Conservation (phyloP, 2,113 vertebrate species). For the Prolemur simus region DNA sequence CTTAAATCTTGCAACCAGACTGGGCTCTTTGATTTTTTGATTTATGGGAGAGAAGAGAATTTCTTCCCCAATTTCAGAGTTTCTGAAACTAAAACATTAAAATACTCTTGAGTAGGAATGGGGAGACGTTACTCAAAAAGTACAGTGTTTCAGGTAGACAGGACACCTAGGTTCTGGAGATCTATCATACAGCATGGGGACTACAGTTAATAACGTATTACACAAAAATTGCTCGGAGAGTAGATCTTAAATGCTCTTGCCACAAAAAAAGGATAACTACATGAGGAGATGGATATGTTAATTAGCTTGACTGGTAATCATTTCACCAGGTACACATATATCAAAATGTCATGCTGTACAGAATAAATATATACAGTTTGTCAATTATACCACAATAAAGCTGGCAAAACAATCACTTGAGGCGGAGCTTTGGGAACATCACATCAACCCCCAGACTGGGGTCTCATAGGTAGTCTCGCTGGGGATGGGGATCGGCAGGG, state of each 20-base stretch:
- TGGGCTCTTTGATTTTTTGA: neutral
- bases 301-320: neutral
- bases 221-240: neutral
- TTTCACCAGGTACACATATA: neutral
- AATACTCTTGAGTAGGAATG: neutral
- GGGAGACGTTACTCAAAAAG: neutral
- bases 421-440: neutral
- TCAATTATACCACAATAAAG: neutral
- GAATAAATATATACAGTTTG: neutral
- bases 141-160: neutral
- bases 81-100: neutral
- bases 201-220: neutral
- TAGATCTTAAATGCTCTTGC: neutral
- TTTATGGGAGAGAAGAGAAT: neutral
- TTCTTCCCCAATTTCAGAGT: neutral
- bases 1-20: neutral
- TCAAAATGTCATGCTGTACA: neutral
- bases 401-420: neutral
- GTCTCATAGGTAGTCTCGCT: neutral
- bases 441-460: neutral
- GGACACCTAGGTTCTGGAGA: neutral
- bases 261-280: neutral
- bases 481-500: neutral
- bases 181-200: neutral
- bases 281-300: neutral